Conservation (phyloP, 2,888 invertebrate genomes). For the Philereme transversata region DNA sequence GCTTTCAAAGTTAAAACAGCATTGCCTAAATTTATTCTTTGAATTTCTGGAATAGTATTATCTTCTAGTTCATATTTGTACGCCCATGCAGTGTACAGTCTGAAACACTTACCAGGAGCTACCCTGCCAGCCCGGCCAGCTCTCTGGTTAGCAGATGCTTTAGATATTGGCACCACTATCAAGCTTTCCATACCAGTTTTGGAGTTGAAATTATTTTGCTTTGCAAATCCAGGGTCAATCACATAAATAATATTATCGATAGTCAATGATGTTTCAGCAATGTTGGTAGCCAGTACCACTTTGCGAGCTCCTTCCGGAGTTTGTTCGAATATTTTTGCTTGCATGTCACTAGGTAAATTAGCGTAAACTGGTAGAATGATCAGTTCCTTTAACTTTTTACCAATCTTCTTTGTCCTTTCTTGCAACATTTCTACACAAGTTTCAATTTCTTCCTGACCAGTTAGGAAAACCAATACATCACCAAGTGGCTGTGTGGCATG, state of each 20-base stretch:
- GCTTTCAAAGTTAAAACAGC: conserved; percentile 98
- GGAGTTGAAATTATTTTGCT: conserved; percentile 99
- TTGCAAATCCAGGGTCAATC: conserved; percentile 99
- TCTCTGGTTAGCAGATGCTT: conserved; percentile 98
- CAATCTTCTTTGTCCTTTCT: conserved; percentile 95
- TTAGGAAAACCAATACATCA: conserved; percentile 98
- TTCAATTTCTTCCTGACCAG: conserved; percentile 96
- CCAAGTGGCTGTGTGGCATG: conserved; percentile 98
- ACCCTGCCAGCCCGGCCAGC: conserved; percentile 98
- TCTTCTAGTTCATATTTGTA: conserved; percentile 99
- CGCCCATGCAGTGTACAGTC: conserved; percentile 99
- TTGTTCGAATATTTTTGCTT: conserved; percentile 99
- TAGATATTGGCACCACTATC: conserved; percentile 99
- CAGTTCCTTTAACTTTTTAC: conserved; percentile 96
- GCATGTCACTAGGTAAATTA: conserved; percentile 99
- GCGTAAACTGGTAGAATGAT: conserved; percentile 98
- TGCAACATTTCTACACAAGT: conserved; percentile 94
- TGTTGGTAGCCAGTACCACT: conserved; percentile 98
- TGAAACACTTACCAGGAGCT: conserved; percentile 98
- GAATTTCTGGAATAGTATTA: conserved; percentile 99
- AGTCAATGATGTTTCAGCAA: conserved; percentile 99
- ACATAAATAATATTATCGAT: conserved; percentile 99
- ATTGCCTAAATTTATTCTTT: conserved; percentile 98
- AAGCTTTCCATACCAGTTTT: conserved; percentile 99
- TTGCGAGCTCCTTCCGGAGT: conserved; percentile 98